Base-by-base conservation (phyloP, 2,888 invertebrate species). In the Caenorhabditis wallacei region DNA sequence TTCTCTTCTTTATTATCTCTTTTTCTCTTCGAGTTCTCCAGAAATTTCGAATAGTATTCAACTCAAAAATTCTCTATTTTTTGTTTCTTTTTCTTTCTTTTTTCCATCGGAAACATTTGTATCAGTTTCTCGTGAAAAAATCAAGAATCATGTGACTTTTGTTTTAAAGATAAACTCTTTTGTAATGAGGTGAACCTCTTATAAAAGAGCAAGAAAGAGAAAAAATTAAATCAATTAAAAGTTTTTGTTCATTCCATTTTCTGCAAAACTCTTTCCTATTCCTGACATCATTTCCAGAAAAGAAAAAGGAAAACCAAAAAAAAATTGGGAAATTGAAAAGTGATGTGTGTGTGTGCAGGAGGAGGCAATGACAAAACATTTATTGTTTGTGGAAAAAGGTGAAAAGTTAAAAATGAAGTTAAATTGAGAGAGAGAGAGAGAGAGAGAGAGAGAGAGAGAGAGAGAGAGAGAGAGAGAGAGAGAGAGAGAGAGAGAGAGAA, bases 111-210 rank as follows among this genome's bases (percentile, higher is more conserved):
- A 64, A 64, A 46, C 26, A 48, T 64, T n/a, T 20, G 51, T 48
- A 48, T 64, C 46, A 48, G 20, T 64, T n/a, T 48, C 18, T 43
- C 11, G 4, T 16, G 37, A 22, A 16, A n/a, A 16, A 37, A 61
- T 43, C 43, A 61, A 11, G 40, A 22, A 43, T 43, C 18, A 57
- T 37, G 37, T 59, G 37, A 40, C 59, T 11, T 30, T 40, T 40
- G 37, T 16, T 24, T 43, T 24, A 7, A 30, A 56, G 35, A 56
- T 56, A 26, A 53, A 56, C 3, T 7, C n/a, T 48, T 64, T 30
- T 26, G 51, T 64, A 64, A 64, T 64, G 64, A 48, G 64, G 48
- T 64, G 48, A 64, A 64, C 48, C 48, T 64, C 64, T 64, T 64
- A 30, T 30, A 64, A 35, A 48, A 48, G 18, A 18, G 13, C 2